These are phyloP conservation scores for Scartelaos histophorus DNA, from an alignment of 2,113 vertebrate genomes.

Conservation along the genomic window DNA sequence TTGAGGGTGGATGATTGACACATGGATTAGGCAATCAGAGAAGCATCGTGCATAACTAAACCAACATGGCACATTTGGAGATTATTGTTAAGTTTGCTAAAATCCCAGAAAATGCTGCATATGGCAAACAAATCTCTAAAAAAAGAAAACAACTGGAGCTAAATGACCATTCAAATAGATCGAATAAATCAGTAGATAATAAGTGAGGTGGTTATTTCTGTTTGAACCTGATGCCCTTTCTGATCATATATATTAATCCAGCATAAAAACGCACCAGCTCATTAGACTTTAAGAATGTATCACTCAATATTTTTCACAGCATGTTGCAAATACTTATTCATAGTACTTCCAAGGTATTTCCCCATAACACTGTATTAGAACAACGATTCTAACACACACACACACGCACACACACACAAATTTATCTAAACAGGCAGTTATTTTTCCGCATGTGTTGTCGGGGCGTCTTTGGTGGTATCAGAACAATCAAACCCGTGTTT, in stretches of 20 bases:
- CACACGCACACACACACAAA: background rate
- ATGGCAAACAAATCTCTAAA: too few species aligned
- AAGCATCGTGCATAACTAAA: background rate
- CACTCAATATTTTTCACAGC: background rate
- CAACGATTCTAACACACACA: background rate
- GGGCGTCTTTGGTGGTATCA: conserved; percentile 17
- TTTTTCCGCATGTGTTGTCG: background rate
- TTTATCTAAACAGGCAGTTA: conserved; percentile 13
- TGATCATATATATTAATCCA: background rate
- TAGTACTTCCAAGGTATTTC: background rate
- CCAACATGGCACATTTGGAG: background rate
- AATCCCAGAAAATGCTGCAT: background rate
- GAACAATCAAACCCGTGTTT: conserved; percentile 12
- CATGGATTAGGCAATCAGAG: background rate
- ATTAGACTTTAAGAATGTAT: background rate
- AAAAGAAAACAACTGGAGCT: too few species aligned
- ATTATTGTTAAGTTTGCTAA: too few species aligned
- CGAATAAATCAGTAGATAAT: too few species aligned
- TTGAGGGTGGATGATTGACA: too few species aligned
- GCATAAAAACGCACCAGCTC: background rate
- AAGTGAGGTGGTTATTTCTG: too few species aligned
- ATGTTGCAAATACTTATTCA: background rate
- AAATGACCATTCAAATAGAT: too few species aligned
- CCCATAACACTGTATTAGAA: background rate
- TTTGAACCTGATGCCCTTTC: background rate